Evolutionary conservation across 2,888 invertebrate genomes (phyloP).

Genomic region (Idaea aversata): DNA sequence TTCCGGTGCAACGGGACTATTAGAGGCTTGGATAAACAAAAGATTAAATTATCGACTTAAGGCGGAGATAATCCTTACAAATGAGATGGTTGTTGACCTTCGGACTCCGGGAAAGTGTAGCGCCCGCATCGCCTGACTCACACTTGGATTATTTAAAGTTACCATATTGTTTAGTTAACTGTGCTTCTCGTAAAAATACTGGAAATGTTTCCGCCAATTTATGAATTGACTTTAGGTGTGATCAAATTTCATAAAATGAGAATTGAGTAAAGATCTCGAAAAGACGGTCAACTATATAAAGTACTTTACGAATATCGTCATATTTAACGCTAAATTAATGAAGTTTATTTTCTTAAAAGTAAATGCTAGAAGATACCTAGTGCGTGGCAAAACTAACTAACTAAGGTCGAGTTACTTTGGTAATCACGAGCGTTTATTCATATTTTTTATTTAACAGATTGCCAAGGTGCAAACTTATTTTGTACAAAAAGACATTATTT

Average conservation of each 20-base stretch:
- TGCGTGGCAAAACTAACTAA: no score
- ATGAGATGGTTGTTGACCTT: constrained; percentile 76
- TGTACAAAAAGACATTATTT: no score
- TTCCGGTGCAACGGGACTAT: constrained; percentile 68
- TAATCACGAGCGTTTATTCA: no score
- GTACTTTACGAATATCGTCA: no score
- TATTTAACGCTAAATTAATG: no score
- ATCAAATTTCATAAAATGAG: background rate
- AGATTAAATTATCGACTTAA: constrained; percentile 77
- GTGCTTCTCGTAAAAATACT: constrained; percentile 14
- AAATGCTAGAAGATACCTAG: no score
- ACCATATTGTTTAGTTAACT: constrained; percentile 23
- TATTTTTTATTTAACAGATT: no score
- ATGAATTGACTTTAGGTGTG: constrained; percentile 6
- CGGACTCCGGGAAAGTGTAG: constrained; percentile 47
- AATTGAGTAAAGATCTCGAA: background rate
- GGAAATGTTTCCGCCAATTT: constrained; percentile 7
- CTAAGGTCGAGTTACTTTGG: no score
- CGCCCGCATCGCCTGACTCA: constrained; percentile 40
- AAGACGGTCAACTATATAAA: no score
- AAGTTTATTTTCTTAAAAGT: no score
- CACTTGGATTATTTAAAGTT: constrained; percentile 36
- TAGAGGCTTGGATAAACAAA: constrained; percentile 77
- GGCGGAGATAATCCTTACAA: constrained; percentile 74
- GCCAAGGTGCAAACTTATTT: no score